phyloP scores from a whole-genome alignment of 2,797 vertebrate species.

The Halcyon smyrnensis region DNA sequence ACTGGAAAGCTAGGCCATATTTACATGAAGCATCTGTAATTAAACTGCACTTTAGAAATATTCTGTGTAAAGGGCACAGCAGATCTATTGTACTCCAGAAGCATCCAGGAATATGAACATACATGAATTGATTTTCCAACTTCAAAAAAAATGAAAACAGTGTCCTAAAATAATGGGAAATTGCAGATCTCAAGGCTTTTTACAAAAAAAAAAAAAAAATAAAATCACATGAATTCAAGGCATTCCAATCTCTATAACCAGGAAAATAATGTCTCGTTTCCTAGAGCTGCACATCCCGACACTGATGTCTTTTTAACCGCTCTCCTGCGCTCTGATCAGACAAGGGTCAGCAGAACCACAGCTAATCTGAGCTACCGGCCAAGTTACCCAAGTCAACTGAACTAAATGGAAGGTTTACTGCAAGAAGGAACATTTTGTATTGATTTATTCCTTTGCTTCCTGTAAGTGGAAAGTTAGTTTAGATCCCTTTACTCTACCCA shows the following conservation, averaged over 20 bases:
- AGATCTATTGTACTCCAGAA: not conserved
- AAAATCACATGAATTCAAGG: rapidly evolving
- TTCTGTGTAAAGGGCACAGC: not conserved
- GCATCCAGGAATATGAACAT: not conserved
- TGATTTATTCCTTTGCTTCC: not conserved
- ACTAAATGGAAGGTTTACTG: not conserved
- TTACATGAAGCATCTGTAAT: not conserved
- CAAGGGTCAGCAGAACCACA: not conserved
- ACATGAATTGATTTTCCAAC: not conserved
- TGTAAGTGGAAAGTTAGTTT: not conserved
- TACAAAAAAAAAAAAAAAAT: not conserved
- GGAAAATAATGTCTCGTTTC: not conserved
- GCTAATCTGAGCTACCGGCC: not conserved
- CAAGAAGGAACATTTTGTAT: not conserved
- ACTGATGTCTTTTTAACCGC: not conserved
- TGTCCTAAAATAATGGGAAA: not conserved
- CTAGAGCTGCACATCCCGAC: not conserved
- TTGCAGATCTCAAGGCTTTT: not conserved
- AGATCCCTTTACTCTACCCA: not conserved
- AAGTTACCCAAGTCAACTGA: not conserved
- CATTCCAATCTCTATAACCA: not conserved
- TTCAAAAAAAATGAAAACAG: not conserved
- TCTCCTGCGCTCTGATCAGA: not conserved
- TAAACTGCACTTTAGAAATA: not conserved
- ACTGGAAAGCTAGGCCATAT: not conserved